Base-by-base conservation (phyloP, 2,888 invertebrate genomes). In the Thereva nobilitata region DNA sequence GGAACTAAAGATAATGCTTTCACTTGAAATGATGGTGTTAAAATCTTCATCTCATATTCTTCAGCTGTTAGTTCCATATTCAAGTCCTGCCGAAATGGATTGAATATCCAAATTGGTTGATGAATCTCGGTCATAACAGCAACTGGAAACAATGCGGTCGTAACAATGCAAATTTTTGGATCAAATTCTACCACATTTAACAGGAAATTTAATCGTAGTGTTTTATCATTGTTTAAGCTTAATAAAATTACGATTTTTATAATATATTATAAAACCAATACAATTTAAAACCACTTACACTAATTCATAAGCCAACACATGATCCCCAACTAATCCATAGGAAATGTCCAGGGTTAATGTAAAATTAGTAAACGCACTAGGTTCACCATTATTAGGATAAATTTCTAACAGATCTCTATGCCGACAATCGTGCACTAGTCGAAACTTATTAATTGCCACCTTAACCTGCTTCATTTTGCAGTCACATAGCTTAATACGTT, bases 41-140 rank as follows among this genome's bases (percentile, higher is more conserved):
- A 7, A 5, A 64, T 44, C 6, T 41, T 34, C 6, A 64, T 12
- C 6, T 12, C 44, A 41, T n/a, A 4, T 5, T 64, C 63, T 44
- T 64, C 4, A 0, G 61, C 45, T 3, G 4, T n/a, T n/a, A 69
- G 52, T 41, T 54, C 45, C 34, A 70, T 59, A 40, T 10, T 8
- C 10, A 70, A 47, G 35, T 70, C 66, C 10, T 55, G 56, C 34
- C 40, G 40, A 38, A 56, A 67, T 10, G 67, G 70, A 52, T 70
- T 70, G 41, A 66, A 66, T 2, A 70, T 12, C 70, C 70, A 70
- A 47, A 70, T 64, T 6, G 67, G 59, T 55, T 70, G 70, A 9
- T 42, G 56, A 8, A 42, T n/a, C 4, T 40, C 40, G 44, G 61
- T 47, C 35, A 10, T 37, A 42, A 67, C 34, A 23, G 65, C 45